These are phyloP conservation scores for Megalurothrips usitatus DNA, from an alignment of 2,888 invertebrate species.

Conservation along the genomic window DNA sequence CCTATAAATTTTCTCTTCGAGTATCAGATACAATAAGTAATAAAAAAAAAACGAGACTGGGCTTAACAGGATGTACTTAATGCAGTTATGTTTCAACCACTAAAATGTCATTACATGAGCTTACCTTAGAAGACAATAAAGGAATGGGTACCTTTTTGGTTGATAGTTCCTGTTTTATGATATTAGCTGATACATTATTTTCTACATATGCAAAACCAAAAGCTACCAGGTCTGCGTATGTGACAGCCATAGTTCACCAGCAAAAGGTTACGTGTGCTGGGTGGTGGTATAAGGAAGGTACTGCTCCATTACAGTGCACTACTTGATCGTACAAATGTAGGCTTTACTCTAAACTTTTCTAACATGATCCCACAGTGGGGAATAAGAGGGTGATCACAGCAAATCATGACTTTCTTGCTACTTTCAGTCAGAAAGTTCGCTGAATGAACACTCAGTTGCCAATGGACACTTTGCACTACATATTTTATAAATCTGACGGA, in stretches of 20 bases:
- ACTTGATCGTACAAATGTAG: no score
- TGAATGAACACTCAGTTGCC: no score
- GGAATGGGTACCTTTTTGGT: background rate
- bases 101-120: background rate
- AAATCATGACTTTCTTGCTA: no score
- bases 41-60: background rate
- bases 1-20: background rate
- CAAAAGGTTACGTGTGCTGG: no score
- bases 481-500: no score
- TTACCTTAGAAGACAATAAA: background rate
- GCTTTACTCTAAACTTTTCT: no score
- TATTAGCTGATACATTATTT: background rate
- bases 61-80: background rate
- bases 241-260: slow-evolving; percentile 33
- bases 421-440: no score
- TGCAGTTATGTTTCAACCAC: background rate
- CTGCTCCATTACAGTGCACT: no score
- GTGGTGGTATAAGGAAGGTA: no score
- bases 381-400: no score
- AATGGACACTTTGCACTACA: no score
- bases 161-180: background rate
- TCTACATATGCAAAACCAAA: slow-evolving; percentile 32
- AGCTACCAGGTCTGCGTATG: slow-evolving; percentile 34
- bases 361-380: no score
- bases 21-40: background rate